A percentile compares a stretch with the other conserved stretches of the same genome.
Conservation (phyloP, 2,888 invertebrate species). For the Serrognathus titanus region DNA sequence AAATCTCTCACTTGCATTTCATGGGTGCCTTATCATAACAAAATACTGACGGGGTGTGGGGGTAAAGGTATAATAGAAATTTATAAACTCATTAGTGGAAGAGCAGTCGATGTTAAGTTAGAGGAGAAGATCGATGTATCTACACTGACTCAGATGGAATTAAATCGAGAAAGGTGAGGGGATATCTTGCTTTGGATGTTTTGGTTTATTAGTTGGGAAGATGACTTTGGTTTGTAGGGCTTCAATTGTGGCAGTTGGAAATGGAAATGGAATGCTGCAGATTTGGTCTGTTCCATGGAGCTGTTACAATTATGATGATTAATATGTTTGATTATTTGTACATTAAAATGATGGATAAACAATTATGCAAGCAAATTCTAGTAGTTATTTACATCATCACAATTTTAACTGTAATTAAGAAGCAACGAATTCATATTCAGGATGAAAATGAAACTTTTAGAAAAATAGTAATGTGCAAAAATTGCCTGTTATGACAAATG, state of each 20-base stretch:
- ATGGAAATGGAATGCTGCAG: constrained; percentile 39
- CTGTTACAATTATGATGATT: constrained; percentile 13
- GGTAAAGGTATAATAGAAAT: constrained; percentile 38
- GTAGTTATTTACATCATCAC: too few species aligned
- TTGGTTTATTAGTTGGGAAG: constrained; percentile 6
- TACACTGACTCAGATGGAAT: constrained; percentile 24
- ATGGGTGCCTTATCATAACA: constrained; percentile 44
- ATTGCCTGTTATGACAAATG: too few species aligned
- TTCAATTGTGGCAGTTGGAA: constrained; percentile 39
- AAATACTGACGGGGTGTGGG: constrained; percentile 42
- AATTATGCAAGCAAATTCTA: not conserved
- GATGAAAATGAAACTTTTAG: too few species aligned
- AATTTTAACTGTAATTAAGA: too few species aligned
- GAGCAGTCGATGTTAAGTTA: constrained; percentile 29
- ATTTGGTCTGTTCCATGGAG: constrained; percentile 46
- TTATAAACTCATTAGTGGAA: constrained; percentile 38
- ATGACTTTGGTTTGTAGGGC: constrained; percentile 32
- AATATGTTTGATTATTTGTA: not conserved
- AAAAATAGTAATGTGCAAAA: too few species aligned
- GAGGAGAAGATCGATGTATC: constrained; percentile 19
- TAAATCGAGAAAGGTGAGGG: constrained; percentile 30
- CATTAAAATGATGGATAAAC: not conserved
- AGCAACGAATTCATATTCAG: too few species aligned
- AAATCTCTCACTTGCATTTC: constrained; percentile 30
- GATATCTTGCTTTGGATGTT: constrained; percentile 4